Evolutionary conservation across 2,113 vertebrate species (phyloP).

Genomic region (Hippotragus niger): DNA sequence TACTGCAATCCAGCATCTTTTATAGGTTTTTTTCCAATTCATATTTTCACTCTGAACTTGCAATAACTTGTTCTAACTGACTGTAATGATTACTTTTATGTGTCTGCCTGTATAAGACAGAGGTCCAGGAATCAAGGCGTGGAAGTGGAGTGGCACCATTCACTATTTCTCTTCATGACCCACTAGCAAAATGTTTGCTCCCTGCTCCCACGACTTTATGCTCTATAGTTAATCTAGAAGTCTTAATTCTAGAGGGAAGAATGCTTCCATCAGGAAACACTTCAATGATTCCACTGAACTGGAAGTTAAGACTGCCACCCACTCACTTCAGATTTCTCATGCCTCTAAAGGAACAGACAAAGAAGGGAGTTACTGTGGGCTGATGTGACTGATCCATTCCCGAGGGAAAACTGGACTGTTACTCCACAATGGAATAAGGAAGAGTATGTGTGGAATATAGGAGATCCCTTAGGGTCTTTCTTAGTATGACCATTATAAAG

Average conservation of each 20-base stretch:
- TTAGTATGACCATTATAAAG: neutral
- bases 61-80: neutral
- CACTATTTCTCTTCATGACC: neutral
- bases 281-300: neutral
- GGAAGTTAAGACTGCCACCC: neutral
- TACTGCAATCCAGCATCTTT: neutral
- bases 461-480: neutral
- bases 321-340: neutral
- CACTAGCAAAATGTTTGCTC: neutral
- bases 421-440: neutral
- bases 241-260: neutral
- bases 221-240: neutral
- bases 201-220: neutral
- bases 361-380: neutral
- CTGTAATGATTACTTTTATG: neutral
- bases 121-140: neutral
- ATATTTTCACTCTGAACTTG: constrained; percentile 8
- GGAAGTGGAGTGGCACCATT: neutral
- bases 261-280: neutral
- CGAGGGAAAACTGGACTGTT: neutral
- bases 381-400: neutral
- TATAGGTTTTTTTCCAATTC: neutral
- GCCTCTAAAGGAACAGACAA: neutral
- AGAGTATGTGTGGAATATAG: neutral
- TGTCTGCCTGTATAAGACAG: neutral